Evolutionary conservation across 2,113 vertebrate species (phyloP), one percentile per base, ranked within the genome.

Genomic region (Coptodon rendalli): DNA sequence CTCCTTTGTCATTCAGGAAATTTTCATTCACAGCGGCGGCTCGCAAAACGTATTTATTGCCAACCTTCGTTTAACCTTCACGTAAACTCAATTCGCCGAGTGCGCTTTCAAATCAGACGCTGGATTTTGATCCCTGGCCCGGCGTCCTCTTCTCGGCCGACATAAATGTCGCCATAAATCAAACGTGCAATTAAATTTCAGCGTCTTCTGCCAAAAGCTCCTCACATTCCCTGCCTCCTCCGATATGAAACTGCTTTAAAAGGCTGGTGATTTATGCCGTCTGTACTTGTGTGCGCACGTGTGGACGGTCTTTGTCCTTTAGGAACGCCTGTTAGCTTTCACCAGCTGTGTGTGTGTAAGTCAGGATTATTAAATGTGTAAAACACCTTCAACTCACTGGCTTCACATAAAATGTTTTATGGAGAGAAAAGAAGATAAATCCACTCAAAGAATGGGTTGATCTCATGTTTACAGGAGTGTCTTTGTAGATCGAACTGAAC

Each of bases 151-250:
- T 66, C 81, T 40, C 14, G 2, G 61, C 36, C 36, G 3, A 43
- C 48, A 71, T 89, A 92, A 92, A 92, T 57, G 89, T 88, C 71
- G 36, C 80, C 76, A 43, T 90, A 80, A 91, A 94, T 95, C 93
- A 91, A 73, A 88, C n/a, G 3, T 43, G 57, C 80, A 86, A 85
- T 92, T 87, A 87, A 85, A 87, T 89, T 73, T 50, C 13, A 59
- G 43, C 87, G 27, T 80, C 80, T 83, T 84, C 82, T 88, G 80
- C 86, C 85, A 86, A 89, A 89, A 85, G 79, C 89, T 57, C 17
- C 31, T 48, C 4, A 13, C 79, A 4, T 59, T 40, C 56, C 63
- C 53, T 24, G 6, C 83, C 40, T 56, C 80, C 34, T n/a, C 27
- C 38, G 78, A 56, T 76, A 59, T 83, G 78, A 85, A 86, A 48